Conservation (phyloP, 2,113 vertebrate species). For the Etia nguti region DNA sequence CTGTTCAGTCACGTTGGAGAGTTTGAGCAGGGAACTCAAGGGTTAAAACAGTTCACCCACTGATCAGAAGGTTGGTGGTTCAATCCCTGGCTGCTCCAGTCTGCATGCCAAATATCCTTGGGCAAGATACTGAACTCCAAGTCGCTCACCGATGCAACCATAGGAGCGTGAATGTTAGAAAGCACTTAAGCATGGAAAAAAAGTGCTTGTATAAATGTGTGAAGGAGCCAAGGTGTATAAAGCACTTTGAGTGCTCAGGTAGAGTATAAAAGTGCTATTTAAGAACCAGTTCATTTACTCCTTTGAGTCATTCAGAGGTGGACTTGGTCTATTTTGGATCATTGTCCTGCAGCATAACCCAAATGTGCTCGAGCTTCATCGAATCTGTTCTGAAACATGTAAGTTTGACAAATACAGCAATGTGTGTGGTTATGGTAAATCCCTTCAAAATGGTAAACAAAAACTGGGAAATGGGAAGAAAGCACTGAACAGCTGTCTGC, state of each 20-base stretch:
- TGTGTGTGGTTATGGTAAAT: background rate
- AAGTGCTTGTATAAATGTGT: background rate
- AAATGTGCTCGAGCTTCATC: background rate
- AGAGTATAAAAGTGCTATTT: background rate
- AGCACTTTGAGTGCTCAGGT: background rate
- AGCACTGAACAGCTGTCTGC: background rate
- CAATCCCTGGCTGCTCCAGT: background rate
- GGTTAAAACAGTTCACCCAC: background rate
- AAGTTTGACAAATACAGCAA: background rate
- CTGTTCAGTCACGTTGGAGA: rapidly evolving
- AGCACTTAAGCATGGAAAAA: background rate
- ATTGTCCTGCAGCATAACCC: background rate
- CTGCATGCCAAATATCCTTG: background rate
- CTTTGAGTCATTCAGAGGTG: background rate
- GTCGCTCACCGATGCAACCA: background rate
- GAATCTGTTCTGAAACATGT: background rate
- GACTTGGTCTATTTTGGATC: background rate
- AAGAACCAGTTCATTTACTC: background rate
- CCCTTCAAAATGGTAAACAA: background rate
- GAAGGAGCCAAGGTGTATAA: background rate
- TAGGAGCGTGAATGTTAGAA: background rate
- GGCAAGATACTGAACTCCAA: background rate
- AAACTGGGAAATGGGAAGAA: background rate
- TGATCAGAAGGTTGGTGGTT: background rate
- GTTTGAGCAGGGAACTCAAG: rapidly evolving